phyloP scores from a whole-genome alignment of 2,888 invertebrate genomes.

The Galeopsomyia nigrocyanea region DNA sequence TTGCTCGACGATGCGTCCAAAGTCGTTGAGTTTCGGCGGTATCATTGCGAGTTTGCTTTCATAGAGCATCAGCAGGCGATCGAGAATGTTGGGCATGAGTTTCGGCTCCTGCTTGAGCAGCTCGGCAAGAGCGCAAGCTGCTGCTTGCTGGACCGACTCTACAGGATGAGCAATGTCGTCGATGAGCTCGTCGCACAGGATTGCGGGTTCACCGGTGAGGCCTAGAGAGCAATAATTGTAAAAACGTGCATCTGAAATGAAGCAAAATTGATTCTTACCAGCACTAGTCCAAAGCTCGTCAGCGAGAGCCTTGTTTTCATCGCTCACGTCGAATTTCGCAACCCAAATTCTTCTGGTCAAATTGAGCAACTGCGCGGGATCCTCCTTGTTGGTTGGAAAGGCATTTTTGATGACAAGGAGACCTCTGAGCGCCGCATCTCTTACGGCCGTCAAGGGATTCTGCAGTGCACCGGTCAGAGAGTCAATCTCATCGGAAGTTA shows the following conservation, averaged over 20 bases:
- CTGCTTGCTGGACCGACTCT: slow-evolving; percentile 85
- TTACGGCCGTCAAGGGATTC: slow-evolving; percentile 77
- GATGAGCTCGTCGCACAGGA: slow-evolving; percentile 74
- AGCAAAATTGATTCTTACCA: slow-evolving; percentile 15
- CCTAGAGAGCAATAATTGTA: slow-evolving; percentile 58
- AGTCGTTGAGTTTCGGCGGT: slow-evolving; percentile 89
- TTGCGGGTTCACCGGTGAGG: slow-evolving; percentile 70
- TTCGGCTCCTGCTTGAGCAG: slow-evolving; percentile 73
- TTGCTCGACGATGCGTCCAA: slow-evolving; percentile 89
- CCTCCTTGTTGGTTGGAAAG: slow-evolving; percentile 75
- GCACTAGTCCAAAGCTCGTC: slow-evolving; percentile 74
- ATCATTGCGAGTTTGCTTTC: slow-evolving; percentile 83
- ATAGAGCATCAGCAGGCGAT: slow-evolving; percentile 80
- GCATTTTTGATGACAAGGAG: slow-evolving; percentile 75
- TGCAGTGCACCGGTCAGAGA: slow-evolving; percentile 82
- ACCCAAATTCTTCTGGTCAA: slow-evolving; percentile 85
- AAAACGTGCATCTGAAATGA: not conserved
- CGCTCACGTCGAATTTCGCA: slow-evolving; percentile 83
- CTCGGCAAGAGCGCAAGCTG: slow-evolving; percentile 83
- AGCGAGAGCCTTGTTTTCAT: slow-evolving; percentile 79
- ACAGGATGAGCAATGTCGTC: slow-evolving; percentile 84
- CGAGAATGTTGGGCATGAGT: slow-evolving; percentile 72
- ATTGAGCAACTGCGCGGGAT: slow-evolving; percentile 73
- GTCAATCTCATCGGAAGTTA: slow-evolving; percentile 79
- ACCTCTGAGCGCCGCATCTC: slow-evolving; percentile 86